These are phyloP conservation scores for Gorsachius goisagi DNA, from an alignment of 2,113 vertebrate species.

Conservation along the genomic window DNA sequence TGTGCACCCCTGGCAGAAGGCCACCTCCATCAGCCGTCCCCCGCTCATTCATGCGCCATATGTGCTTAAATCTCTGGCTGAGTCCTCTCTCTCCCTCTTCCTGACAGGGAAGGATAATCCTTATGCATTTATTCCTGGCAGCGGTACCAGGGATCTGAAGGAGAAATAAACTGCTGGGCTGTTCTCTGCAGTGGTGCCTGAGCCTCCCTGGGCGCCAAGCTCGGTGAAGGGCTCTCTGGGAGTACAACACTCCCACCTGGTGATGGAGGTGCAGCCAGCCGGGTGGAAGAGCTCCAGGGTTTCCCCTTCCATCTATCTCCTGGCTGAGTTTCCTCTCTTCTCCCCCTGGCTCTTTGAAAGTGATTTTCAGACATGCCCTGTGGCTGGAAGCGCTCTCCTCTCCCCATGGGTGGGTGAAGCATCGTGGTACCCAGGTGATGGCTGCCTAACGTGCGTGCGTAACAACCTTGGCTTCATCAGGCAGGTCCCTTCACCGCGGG, in stretches of 20 bases:
- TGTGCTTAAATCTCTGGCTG: not conserved
- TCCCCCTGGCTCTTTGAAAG: not conserved
- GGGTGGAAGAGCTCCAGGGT: not conserved
- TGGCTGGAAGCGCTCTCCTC: not conserved
- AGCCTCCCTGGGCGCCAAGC: not conserved
- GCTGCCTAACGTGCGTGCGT: accelerated
- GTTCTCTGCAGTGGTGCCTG: not conserved
- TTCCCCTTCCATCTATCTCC: not conserved
- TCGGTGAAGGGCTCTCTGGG: not conserved
- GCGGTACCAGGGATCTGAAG: not conserved
- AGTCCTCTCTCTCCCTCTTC: conserved; percentile 21
- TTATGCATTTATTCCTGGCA: conserved; percentile 67
- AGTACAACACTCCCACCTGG: conserved; percentile 68
- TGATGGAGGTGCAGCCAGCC: conserved; percentile 43
- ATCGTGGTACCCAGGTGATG: not conserved
- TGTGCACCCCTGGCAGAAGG: conserved; percentile 24
- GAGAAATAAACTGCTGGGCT: conserved; percentile 41
- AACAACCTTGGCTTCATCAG: not conserved
- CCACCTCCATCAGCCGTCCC: conserved; percentile 15
- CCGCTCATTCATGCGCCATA: conserved; percentile 27
- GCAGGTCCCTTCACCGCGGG: not conserved
- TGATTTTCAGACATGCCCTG: not conserved
- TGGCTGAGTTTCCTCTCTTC: not conserved
- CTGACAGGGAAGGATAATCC: conserved; percentile 51
- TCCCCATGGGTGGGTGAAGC: not conserved